Percentiles rank a stretch among this genome's conserved stretches.
These are phyloP conservation scores for Pseudomyrmex cubaensis DNA, from an alignment of 1,140 invertebrate species.

Conservation along the genomic window DNA sequence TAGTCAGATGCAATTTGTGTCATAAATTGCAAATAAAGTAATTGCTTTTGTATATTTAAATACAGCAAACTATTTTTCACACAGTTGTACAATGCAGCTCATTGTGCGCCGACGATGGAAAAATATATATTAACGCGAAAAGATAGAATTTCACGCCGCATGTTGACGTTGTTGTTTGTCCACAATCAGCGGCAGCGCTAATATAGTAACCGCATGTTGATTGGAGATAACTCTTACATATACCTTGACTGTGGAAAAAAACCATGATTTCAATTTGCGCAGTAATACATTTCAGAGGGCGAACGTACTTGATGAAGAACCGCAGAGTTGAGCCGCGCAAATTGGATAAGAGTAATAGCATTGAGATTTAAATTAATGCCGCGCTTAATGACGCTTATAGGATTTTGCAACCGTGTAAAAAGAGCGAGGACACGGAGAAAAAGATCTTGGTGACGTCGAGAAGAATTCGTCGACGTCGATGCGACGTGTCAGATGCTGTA, in stretches of 20 bases:
- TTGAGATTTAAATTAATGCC: slow-evolving; percentile 67
- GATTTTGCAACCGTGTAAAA: slow-evolving; percentile 38
- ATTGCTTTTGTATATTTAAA: no score
- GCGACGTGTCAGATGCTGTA: no score
- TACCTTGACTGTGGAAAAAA: neutral
- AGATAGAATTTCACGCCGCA: no score
- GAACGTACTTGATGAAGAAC: slow-evolving; percentile 20
- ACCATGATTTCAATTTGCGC: slow-evolving; percentile 36
- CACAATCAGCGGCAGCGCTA: no score
- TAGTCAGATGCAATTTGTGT: neutral
- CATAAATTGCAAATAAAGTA: neutral
- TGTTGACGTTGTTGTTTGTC: no score
- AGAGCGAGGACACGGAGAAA: slow-evolving; percentile 12
- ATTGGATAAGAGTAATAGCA: slow-evolving; percentile 60
- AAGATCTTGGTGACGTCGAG: slow-evolving; percentile 27
- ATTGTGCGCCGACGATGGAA: no score
- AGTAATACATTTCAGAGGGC: neutral
- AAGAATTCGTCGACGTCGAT: neutral
- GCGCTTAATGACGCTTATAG: slow-evolving; percentile 67
- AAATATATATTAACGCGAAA: no score
- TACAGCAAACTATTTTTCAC: no score
- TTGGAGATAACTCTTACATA: neutral
- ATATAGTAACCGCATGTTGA: slow-evolving; percentile 5
- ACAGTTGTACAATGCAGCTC: no score
- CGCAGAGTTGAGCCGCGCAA: slow-evolving; percentile 27